Percentiles rank a stretch among this genome's conserved stretches.
These are phyloP conservation scores for Characodon lateralis DNA, from an alignment of 2,797 vertebrate genomes.

Conservation along the genomic window DNA sequence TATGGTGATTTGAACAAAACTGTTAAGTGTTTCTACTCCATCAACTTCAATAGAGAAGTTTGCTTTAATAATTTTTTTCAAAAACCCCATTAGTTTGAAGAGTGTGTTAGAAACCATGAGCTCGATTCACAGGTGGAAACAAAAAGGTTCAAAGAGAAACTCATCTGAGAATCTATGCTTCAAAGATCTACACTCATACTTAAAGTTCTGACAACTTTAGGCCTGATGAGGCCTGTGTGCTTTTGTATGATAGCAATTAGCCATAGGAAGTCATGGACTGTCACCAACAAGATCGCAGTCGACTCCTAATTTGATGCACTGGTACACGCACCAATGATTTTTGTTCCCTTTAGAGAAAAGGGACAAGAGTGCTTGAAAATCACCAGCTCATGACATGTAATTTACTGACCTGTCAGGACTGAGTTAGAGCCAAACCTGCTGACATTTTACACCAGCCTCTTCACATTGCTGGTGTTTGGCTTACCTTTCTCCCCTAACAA, in stretches of 20 bases:
- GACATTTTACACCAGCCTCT: conserved; percentile 41
- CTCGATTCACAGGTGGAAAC: neutral
- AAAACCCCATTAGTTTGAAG: conserved; percentile 1
- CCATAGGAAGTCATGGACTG: neutral
- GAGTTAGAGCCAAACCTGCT: conserved; percentile 19
- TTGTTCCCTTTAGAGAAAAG: conserved; percentile 5
- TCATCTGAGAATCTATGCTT: neutral
- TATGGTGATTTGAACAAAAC: neutral
- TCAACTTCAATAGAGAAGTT: neutral
- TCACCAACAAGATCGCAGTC: neutral
- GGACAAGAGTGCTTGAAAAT: conserved; percentile 28
- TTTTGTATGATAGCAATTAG: neutral
- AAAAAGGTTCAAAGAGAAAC: neutral
- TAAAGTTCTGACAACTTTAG: neutral
- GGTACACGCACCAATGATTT: conserved; percentile 5
- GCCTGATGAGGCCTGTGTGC: neutral
- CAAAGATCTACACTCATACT: neutral
- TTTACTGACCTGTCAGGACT: conserved; percentile 58
- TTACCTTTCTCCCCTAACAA: conserved; percentile 14
- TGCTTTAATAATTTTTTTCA: neutral
- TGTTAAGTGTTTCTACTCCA: neutral
- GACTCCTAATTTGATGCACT: conserved; percentile 7
- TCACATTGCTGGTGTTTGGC: conserved; percentile 19
- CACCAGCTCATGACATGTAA: conserved; percentile 44
- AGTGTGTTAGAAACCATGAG: neutral